Base-by-base conservation (phyloP, 2,888 invertebrate species). In the Auanema sp. region DNA sequence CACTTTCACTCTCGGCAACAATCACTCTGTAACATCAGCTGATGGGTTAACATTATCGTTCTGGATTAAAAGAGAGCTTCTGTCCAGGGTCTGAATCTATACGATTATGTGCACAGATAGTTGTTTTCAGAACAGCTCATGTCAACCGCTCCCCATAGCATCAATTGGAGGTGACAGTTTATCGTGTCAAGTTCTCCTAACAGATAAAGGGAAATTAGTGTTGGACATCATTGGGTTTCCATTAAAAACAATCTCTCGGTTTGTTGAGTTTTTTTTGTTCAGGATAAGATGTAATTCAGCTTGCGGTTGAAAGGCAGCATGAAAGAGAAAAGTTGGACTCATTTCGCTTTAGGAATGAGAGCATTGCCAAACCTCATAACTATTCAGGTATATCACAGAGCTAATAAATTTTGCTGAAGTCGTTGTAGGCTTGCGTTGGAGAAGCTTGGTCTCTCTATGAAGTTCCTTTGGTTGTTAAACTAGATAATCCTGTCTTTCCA, bases 391-490 rank as follows among this genome's bases (percentile, higher is more conserved):
- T 23, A 23, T 49, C 23, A 14, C 1, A 50, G 12, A 50, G 18
- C 12, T 21, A 23, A 23, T n/a, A 52, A 23, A 16, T 52, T 21
- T 52, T 47, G 3, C 10, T 21, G 8, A 23, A n/a, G 52, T 23
- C 1, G 14, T 2, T 57, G 47, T 12, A 62, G 62, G 43, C 42
- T n/a, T 25, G 52, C 1, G 40, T 63, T 18, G 53, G 54, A 18
- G 52, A 63, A 6, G 23, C 23, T 4, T 33, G 47, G 14, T 52
- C 43, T 1, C n/a, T n/a, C 1, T 41, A 33, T n/a, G 57, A 63
- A 43, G 44, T 60, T 6, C 65, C 65, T 12, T 43, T 65, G 4
- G 41, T 68, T 0, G 57, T 68, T 24, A 62, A 63, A 55, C 21
- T 65, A 11, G 58, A 56, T 24, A 25, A 23, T 40, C 43, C 42